phyloP scores from a whole-genome alignment of 2,113 vertebrate genomes.

The Rutilus rutilus region DNA sequence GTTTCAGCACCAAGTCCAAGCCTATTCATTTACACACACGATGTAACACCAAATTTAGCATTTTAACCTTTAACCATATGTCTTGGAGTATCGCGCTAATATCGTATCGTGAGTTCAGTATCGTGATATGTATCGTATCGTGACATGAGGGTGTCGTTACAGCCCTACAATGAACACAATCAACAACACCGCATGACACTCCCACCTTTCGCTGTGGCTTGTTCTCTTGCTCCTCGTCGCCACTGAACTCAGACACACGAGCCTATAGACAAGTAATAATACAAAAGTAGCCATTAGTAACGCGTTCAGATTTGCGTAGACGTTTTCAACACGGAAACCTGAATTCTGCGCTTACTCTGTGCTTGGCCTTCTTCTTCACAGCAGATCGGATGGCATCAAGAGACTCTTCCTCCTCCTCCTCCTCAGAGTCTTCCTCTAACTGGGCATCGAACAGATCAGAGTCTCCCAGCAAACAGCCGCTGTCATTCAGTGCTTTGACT shows the following conservation, averaged over 20 bases:
- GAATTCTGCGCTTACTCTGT: slow-evolving; percentile 72
- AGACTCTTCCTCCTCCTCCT: slow-evolving; percentile 85
- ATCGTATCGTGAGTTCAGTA: no score
- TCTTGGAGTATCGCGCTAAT: no score
- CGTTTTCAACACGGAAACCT: not conserved
- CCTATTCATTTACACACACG: no score
- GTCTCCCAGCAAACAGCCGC: slow-evolving; percentile 87
- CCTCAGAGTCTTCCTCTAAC: slow-evolving; percentile 61
- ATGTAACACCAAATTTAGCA: no score
- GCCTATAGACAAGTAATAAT: slow-evolving; percentile 54
- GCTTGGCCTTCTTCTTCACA: slow-evolving; percentile 82
- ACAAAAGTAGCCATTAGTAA: not conserved
- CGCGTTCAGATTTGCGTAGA: no score
- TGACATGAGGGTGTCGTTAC: no score
- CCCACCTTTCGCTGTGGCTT: slow-evolving; percentile 71
- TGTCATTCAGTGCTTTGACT: slow-evolving; percentile 80
- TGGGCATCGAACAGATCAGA: slow-evolving; percentile 87
- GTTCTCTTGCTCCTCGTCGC: slow-evolving; percentile 56
- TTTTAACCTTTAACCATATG: no score
- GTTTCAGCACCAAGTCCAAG: no score
- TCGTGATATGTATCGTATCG: no score
- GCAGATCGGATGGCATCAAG: slow-evolving; percentile 85
- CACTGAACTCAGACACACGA: slow-evolving; percentile 55
- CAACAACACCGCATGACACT: not conserved
- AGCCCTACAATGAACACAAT: not conserved